Conservation (phyloP, 2,797 vertebrate genomes). For the Kryptopterus vitreolus region DNA sequence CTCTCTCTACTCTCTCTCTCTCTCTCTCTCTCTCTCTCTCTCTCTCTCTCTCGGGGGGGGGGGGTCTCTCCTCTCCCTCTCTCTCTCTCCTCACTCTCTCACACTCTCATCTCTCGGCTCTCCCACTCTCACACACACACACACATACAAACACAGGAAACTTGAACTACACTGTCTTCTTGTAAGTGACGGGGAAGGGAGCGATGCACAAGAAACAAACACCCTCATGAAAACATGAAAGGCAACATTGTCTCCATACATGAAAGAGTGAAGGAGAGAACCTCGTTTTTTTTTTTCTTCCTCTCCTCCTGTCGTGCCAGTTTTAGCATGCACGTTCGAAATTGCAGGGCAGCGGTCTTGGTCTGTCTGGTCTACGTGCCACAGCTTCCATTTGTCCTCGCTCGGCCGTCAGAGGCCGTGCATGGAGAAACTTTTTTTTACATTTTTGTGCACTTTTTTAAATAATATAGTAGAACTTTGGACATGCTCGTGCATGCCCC, state of each 20-base stretch:
- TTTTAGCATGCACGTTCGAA: conserved; percentile 52
- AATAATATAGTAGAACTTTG: no score
- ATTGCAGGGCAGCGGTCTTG: conserved; percentile 51
- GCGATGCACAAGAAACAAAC: conserved; percentile 7
- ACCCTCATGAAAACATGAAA: conserved; percentile 70
- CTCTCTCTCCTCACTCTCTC: no score
- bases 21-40: no score
- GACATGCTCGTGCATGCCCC: no score
- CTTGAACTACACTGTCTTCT: conserved; percentile 41
- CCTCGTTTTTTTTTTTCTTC: conserved; percentile 7
- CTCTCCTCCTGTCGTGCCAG: conserved; percentile 51
- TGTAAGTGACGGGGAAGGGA: conserved; percentile 49
- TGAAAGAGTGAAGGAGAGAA: conserved; percentile 26
- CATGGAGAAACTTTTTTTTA: not conserved
- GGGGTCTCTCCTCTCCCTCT: no score
- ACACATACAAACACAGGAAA: conserved; percentile 27
- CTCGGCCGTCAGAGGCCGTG: not conserved
- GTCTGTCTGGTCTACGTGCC: conserved; percentile 4
- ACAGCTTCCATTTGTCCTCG: conserved; percentile 16
- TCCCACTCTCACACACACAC: conserved; percentile 46
- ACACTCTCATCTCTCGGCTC: no score
- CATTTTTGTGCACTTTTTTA: not conserved
- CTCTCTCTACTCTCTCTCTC: no score
- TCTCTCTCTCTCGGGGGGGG: no score
- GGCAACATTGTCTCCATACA: conserved; percentile 71